phyloP scores from a whole-genome alignment of 2,797 vertebrate species.

The Nyctalus aviator region DNA sequence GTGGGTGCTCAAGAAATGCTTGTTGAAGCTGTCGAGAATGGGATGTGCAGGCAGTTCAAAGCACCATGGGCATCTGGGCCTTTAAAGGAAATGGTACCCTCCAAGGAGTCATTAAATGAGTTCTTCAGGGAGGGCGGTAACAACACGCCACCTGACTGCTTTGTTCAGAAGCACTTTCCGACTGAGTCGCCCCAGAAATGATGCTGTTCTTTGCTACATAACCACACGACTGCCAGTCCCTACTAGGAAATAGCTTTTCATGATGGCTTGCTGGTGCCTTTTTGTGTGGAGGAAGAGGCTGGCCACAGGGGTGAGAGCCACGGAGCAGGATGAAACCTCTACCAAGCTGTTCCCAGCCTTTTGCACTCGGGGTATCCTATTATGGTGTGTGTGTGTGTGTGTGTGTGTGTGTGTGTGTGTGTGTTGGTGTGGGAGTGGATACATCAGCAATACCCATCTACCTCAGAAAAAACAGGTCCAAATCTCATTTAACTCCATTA shows the following conservation, averaged over 20 bases:
- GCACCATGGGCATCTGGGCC: background rate
- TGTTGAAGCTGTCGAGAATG: background rate
- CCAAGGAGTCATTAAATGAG: background rate
- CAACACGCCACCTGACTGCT: background rate
- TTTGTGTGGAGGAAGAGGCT: background rate
- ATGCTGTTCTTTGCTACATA: background rate
- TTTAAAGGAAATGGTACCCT: background rate
- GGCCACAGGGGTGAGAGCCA: background rate
- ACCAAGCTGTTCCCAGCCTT: background rate
- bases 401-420: background rate
- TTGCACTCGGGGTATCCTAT: background rate
- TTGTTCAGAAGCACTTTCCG: slow-evolving; percentile 5
- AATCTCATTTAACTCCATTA: slow-evolving; percentile 28
- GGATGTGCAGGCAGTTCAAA: background rate
- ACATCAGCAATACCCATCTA: background rate
- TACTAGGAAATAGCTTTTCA: background rate
- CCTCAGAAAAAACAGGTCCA: slow-evolving; percentile 38
- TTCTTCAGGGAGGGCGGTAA: background rate
- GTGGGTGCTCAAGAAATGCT: slow-evolving; percentile 25
- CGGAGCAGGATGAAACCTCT: background rate
- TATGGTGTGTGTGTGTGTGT: background rate
- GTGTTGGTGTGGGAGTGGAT: background rate
- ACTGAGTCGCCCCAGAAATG: background rate
- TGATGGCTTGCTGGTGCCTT: background rate
- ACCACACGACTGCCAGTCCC: background rate